Percentiles rank a stretch among this genome's conserved stretches.
Conservation (phyloP, 37 sponge, comb jelly and placozoan genomes). For the Halisarca cf. caerulea region DNA sequence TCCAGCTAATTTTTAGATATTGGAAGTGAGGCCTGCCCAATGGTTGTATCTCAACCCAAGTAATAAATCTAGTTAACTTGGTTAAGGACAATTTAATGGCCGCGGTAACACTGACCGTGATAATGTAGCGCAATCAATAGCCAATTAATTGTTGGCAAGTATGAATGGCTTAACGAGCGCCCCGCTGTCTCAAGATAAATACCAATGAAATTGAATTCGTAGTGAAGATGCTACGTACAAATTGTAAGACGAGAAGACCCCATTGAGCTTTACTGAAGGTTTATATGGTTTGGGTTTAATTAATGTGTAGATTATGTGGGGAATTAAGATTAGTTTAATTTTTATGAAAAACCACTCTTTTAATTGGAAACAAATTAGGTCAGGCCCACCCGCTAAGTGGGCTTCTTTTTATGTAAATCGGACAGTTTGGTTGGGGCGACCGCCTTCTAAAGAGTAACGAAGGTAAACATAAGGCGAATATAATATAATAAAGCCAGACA, state of each 20-base stretch:
- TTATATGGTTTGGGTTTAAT: conserved; percentile 60
- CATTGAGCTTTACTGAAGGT: conserved; percentile 88
- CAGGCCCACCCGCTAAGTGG: not conserved
- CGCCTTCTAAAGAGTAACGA: conserved; percentile 90
- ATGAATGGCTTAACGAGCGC: conserved; percentile 91
- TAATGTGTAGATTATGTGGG: conserved; percentile 60
- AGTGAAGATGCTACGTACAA: conserved; percentile 91
- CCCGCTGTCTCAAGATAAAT: conserved; percentile 93
- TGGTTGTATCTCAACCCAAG: conserved; percentile 75
- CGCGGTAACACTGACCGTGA: conserved; percentile 97
- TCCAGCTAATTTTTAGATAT: conserved; percentile 53
- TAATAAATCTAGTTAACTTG: conserved; percentile 55
- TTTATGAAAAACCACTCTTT: conserved; percentile 49
- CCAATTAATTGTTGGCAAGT: conserved; percentile 95
- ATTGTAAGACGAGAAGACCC: conserved; percentile 96
- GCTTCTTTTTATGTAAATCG: conserved; percentile 43
- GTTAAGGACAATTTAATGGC: conserved; percentile 86
- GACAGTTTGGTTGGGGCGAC: conserved; percentile 94
- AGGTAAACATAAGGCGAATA: conserved; percentile 67
- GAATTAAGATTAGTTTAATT: not conserved
- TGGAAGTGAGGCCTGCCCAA: conserved; percentile 90
- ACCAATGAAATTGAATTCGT: conserved; percentile 92
- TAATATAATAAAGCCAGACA: conserved; percentile 77
- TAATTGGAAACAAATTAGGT: not conserved
- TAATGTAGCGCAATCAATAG: conserved; percentile 95